These are phyloP conservation scores for Tragulus kanchil DNA, from an alignment of 2,113 vertebrate species.

Conservation along the genomic window DNA sequence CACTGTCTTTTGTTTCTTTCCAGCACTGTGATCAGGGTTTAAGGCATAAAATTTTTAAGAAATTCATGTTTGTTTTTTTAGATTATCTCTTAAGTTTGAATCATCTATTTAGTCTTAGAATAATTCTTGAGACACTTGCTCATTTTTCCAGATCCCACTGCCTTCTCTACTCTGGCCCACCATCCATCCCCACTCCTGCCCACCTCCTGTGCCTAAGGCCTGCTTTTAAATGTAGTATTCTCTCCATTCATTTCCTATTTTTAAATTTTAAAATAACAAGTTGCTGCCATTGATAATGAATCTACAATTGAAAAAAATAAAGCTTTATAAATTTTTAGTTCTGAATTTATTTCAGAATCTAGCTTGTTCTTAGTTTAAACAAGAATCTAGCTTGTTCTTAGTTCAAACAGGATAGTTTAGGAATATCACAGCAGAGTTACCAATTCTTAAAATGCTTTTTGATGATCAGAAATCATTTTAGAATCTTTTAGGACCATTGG, in stretches of 20 bases:
- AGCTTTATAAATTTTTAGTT: conserved; percentile 29
- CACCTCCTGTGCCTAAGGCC: neutral
- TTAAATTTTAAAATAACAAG: conserved; percentile 34
- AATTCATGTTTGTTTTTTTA: neutral
- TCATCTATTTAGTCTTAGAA: neutral
- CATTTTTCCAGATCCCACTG: neutral
- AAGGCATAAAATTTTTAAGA: neutral
- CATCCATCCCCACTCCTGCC: neutral
- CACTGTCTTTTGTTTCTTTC: no score
- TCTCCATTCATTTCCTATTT: neutral
- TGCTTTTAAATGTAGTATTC: neutral
- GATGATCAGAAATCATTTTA: conserved; percentile 15
- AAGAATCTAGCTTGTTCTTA: neutral
- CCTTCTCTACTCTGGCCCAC: neutral
- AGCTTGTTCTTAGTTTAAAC: neutral
- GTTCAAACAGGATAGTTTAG: conserved; percentile 4
- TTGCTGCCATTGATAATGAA: neutral
- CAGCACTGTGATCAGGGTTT: no score
- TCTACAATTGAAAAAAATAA: neutral
- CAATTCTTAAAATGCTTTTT: conserved; percentile 16
- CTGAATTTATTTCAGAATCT: conserved; percentile 14
- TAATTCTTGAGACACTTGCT: neutral
- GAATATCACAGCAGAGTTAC: conserved; percentile 8
- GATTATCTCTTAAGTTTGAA: neutral
- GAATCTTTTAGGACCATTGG: neutral